These are phyloP conservation scores for Kuschelorhynchus macadamiae DNA, from an alignment of 2,888 invertebrate species.

Conservation along the genomic window DNA sequence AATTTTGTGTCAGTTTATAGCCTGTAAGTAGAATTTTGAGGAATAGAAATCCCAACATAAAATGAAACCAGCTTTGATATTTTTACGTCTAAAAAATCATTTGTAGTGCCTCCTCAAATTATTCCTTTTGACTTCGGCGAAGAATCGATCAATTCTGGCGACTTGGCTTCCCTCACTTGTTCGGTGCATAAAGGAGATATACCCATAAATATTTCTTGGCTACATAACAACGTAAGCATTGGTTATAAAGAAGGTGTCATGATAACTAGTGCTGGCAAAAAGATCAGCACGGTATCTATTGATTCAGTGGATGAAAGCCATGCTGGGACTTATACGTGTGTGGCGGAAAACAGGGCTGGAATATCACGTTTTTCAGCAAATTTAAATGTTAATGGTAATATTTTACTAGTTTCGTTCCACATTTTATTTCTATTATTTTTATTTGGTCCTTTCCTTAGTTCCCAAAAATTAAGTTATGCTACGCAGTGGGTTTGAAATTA, in stretches of 20 bases:
- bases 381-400: slow-evolving; percentile 72
- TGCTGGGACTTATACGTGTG: slow-evolving; percentile 83
- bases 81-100: slow-evolving; percentile 10
- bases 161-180: slow-evolving; percentile 78
- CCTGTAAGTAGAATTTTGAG: too few relatives aligned
- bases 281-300: slow-evolving; percentile 75
- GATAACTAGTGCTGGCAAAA: slow-evolving; percentile 70
- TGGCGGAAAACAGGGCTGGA: slow-evolving; percentile 75
- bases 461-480: too few relatives aligned
- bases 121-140: slow-evolving; percentile 69
- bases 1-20: too few relatives aligned
- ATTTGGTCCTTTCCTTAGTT: too few relatives aligned
- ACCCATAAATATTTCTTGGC: slow-evolving; percentile 77
- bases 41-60: too few relatives aligned
- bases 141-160: slow-evolving; percentile 76
- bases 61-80: too few relatives aligned
- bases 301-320: slow-evolving; percentile 80
- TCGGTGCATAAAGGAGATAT: slow-evolving; percentile 80
- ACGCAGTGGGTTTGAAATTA: too few relatives aligned
- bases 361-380: slow-evolving; percentile 70
- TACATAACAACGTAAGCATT: slow-evolving; percentile 74
- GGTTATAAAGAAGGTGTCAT: slow-evolving; percentile 61
- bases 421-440: too few relatives aligned
- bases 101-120: slow-evolving; percentile 64
- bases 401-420: too few relatives aligned